Evolutionary conservation across 2,888 invertebrate genomes (phyloP), one percentile per base, ranked within the genome.

Genomic region (Ectemnius lituratus): DNA sequence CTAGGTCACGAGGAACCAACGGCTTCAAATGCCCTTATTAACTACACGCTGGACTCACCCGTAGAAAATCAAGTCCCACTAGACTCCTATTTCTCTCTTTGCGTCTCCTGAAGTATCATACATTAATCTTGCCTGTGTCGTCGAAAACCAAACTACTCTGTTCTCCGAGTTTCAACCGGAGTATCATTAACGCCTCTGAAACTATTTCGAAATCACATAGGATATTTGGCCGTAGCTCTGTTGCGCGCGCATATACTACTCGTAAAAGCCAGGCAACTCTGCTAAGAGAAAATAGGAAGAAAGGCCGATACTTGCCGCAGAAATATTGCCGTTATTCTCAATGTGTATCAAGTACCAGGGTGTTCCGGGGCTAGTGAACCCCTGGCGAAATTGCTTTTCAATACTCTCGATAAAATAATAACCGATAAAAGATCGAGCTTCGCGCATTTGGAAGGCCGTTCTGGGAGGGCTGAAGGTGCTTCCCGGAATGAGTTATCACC

Each of bases 351-450:
- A 52, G 52, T 52, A 14, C 8, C 52, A 14, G n/a, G 52, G 52
- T 52, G 52, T 16, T 16, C 16, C n/a, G n/a, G 52, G 52, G 37
- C 8, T 11, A 37, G 3, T 11, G 37, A 52, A 52, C 13, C 52
- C 16, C 16, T 2, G 52, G 52, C 52, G 16, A 52, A 52, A 52
- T n/a, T 13, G n/a, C 20, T n/a, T 45, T 16, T 18, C 46, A 16
- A 45, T 46, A 62, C 45, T n/a, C 13, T 8, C 18, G 20, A 62
- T 45, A 20, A 62, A 18, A 62, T 46, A 18, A 62, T 62, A 62
- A 62, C 46, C 61, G 61, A 62, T 62, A 62, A 62, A 60, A 52
- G 37, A 37, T 37, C 37, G 37, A 6, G 52, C 52, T 52, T 16
- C 52, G 52, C 52, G 52, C 52, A 52, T 16, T 16, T 52, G 8